phyloP scores from a whole-genome alignment of 2,113 vertebrate genomes.

The Dromas ardeola region DNA sequence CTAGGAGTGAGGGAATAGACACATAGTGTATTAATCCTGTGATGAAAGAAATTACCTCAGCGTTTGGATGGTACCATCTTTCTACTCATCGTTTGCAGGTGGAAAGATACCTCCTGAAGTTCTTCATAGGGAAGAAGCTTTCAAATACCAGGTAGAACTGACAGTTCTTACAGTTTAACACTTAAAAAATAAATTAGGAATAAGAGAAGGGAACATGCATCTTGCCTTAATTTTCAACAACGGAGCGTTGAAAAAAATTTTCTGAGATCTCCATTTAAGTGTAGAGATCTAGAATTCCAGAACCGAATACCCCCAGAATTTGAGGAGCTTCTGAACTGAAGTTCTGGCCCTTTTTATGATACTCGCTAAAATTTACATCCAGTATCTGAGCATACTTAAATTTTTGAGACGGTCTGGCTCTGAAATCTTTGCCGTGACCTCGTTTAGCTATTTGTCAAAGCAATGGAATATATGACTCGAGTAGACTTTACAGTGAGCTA shows the following conservation, averaged over 20 bases:
- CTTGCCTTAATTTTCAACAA: conserved; percentile 34
- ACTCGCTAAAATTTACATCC: background rate
- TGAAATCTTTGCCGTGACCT: background rate
- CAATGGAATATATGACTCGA: conserved; percentile 1
- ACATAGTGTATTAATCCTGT: background rate
- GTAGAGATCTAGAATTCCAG: background rate
- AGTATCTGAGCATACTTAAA: background rate
- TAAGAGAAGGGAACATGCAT: conserved; percentile 47
- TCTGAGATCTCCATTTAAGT: background rate
- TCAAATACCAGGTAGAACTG: conserved; percentile 26
- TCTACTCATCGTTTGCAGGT: background rate
- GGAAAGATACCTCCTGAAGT: background rate
- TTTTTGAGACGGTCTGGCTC: background rate
- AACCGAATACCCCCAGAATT: background rate
- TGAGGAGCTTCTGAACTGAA: background rate
- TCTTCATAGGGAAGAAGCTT: background rate
- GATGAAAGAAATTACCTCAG: background rate
- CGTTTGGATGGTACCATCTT: background rate
- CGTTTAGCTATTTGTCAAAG: conserved; percentile 20
- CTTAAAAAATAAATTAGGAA: background rate
- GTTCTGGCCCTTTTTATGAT: background rate
- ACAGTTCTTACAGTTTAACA: conserved; percentile 27
- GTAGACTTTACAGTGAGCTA: conserved; percentile 24
- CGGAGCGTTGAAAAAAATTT: background rate
- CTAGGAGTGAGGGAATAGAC: background rate